These are phyloP conservation scores for Panagrolaimus sp. DNA, from an alignment of 1,140 invertebrate species.

Conservation along the genomic window DNA sequence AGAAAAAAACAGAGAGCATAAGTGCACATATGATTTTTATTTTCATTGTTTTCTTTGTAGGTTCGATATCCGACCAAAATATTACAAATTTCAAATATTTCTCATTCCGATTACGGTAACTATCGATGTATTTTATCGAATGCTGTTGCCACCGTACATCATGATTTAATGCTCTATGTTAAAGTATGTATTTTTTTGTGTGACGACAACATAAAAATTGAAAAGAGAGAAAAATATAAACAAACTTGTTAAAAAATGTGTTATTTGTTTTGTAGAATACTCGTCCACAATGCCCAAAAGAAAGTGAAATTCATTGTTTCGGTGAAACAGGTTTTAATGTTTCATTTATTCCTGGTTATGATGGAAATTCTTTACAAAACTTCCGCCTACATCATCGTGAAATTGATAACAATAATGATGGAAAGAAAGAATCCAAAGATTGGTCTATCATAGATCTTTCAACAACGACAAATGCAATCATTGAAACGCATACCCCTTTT, in stretches of 20 bases:
- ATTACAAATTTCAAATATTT: slow-evolving; percentile 35
- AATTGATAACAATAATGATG: background rate
- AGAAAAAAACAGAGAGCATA: too few species aligned
- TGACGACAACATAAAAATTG: too few species aligned
- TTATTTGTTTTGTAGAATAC: slow-evolving; percentile 30
- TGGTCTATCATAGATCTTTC: background rate
- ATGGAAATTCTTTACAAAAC: slow-evolving; percentile 38
- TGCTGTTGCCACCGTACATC: slow-evolving; percentile 42
- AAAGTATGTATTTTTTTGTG: slow-evolving; percentile 18
- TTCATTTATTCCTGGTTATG: slow-evolving; percentile 47
- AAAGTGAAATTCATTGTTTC: slow-evolving; percentile 33
- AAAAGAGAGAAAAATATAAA: too few species aligned
- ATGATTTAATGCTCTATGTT: slow-evolving; percentile 37
- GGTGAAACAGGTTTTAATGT: slow-evolving; percentile 34
- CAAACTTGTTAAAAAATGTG: too few species aligned
- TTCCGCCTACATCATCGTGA: slow-evolving; percentile 8
- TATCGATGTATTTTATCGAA: slow-evolving; percentile 53
- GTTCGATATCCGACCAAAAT: slow-evolving; percentile 16
- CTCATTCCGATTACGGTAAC: slow-evolving; percentile 47
- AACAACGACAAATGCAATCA: background rate
- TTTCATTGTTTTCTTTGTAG: slow-evolving; percentile 7
- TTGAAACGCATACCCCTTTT: slow-evolving; percentile 10
- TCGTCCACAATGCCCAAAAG: slow-evolving; percentile 39
- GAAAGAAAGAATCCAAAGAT: background rate
- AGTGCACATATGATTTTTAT: too few species aligned